Base-by-base conservation (phyloP, 2,797 vertebrate genomes). In the Antrozous pallidus region DNA sequence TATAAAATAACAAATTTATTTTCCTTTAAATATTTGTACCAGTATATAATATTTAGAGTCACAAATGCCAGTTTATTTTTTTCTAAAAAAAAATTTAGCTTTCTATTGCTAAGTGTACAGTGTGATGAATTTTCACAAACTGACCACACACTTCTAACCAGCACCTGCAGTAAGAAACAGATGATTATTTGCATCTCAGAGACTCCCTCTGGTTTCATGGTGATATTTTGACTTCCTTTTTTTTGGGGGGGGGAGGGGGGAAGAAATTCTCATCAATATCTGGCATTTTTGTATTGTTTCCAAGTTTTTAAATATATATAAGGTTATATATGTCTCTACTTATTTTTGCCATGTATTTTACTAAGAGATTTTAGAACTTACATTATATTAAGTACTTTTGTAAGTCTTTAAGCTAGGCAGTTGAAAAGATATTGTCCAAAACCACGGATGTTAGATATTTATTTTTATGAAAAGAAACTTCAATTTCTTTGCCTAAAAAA, bases 301-400 rank as follows among this genome's bases (percentile, higher is more conserved):
- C 51, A 85, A 90, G 31, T 95, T 95, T 94, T 88, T 95, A 93
- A 93, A 77, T 86, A 71, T 79, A 20, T 85, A 85, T 78, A 31
- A 85, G 58, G 22, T 70, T 91, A 87, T 45, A 31, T 42, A 67
- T 22, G 26, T 78, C 58, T 91, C 67, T 38, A 91, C 56, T 79
- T 83, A 83, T 93, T 89, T 94, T 96, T 85, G 45, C 40, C 56
- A 40, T 75, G 8, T 77, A 89, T 79, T 38, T 73, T 61, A 54
- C 80, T 91, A 95, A 90, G 88, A 86, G 67, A 88, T 16, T 61
- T 75, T 95, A 69, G 22, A 28, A 81, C 80, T 89, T 79, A 51
- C 13, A 58, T 77, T 90, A 92, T 93, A 49, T 13, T 94, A 88
- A 88, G 16, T 88, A 71, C 80, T 87, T 95, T 79, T 74, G 13